Percentiles rank a stretch among this genome's conserved stretches.
These are phyloP conservation scores for Atta colombica DNA, from an alignment of 1,140 invertebrate genomes.

Conservation along the genomic window DNA sequence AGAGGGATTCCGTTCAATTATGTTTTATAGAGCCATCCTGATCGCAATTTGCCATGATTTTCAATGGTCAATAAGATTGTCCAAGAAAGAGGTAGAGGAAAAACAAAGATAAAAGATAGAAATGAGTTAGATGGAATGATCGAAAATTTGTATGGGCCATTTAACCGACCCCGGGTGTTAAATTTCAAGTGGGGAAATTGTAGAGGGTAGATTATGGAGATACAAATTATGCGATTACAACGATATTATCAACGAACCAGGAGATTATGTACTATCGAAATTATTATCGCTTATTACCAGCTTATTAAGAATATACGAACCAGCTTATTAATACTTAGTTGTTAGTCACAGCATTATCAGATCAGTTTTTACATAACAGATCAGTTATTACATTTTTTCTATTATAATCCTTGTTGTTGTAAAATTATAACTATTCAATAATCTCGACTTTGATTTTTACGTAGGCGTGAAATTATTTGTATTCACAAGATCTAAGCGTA, in stretches of 20 bases:
- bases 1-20: conserved; percentile 83
- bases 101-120: conserved; percentile 25
- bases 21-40: conserved; percentile 75
- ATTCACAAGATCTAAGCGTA: neutral
- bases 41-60: conserved; percentile 56
- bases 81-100: neutral
- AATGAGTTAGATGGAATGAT: neutral
- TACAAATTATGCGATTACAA: conserved; percentile 23
- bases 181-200: conserved; percentile 25
- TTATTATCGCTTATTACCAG: neutral
- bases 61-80: conserved; percentile 48
- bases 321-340: neutral
- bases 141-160: conserved; percentile 60
- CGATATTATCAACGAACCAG: conserved; percentile 23
- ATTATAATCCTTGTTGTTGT: neutral
- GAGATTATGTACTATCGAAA: conserved; percentile 7
- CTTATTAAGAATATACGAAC: neutral
- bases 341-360: neutral
- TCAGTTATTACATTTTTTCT: neutral
- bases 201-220: conserved; percentile 4
- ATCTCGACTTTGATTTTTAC: neutral
- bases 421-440: neutral
- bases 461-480: neutral
- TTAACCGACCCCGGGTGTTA: conserved; percentile 40
- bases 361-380: neutral